Evolutionary conservation across 2,113 vertebrate genomes (phyloP).

Genomic region (Galbula dea): DNA sequence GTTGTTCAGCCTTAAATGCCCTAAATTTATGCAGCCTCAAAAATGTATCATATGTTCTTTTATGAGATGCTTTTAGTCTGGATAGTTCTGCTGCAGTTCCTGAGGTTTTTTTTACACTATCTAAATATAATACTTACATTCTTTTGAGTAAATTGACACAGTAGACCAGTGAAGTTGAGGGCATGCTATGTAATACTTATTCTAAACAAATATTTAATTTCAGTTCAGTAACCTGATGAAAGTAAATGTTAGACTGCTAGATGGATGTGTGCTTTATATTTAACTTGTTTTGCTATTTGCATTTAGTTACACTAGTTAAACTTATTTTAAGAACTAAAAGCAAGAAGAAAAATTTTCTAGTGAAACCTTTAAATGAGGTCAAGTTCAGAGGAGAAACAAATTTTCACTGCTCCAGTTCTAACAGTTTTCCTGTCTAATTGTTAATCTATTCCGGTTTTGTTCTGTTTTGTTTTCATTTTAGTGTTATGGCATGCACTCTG

Average conservation of each 20-base stretch:
- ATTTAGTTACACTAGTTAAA: neutral
- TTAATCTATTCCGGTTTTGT: neutral
- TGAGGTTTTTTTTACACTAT: neutral
- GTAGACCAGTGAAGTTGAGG: neutral
- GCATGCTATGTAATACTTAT: neutral
- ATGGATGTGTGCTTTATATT: neutral
- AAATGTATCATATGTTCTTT: neutral
- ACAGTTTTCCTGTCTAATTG: neutral
- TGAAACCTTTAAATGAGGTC: neutral
- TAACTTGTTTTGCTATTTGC: neutral
- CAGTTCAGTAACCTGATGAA: neutral
- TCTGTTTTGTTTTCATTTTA: neutral
- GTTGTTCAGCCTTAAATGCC: neutral
- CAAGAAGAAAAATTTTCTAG: neutral
- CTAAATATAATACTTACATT: neutral
- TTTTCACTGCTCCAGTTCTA: neutral
- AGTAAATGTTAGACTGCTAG: neutral
- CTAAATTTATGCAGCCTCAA: neutral
- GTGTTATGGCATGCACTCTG: neutral
- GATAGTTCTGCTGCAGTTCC: neutral
- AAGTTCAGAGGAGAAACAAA: neutral
- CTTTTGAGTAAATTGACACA: neutral
- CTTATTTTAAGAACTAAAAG: neutral
- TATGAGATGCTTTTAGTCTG: neutral
- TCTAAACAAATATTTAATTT: neutral